Conservation (phyloP, 2,797 vertebrate species). For the Sarcophilus harrisii region DNA sequence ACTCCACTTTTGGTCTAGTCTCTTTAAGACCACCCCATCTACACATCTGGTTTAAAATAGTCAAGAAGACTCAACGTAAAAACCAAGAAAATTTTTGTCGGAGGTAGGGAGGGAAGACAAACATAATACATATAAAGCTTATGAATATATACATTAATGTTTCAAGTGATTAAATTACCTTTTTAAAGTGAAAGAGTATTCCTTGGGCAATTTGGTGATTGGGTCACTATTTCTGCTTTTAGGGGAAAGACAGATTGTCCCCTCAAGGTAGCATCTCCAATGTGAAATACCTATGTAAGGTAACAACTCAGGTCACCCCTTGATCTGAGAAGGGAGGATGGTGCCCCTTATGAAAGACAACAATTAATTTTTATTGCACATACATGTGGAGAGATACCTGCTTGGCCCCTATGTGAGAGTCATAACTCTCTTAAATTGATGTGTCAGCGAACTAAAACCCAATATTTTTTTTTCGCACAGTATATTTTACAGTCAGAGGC, state of each 20-base stretch:
- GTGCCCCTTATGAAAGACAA: slow-evolving; percentile 81
- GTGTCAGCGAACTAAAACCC: slow-evolving; percentile 88
- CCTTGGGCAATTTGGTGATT: slow-evolving; percentile 18
- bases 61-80: not conserved
- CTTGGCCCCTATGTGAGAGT: slow-evolving; percentile 84
- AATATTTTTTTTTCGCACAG: slow-evolving; percentile 86
- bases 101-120: not conserved
- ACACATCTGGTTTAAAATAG: not conserved
- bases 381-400: slow-evolving; percentile 88
- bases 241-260: not conserved
- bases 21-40: not conserved
- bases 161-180: slow-evolving; percentile 7
- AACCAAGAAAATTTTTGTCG: not conserved
- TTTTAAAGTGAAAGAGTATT: slow-evolving; percentile 51
- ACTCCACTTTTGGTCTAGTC: not conserved
- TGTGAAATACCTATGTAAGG: slow-evolving; percentile 56
- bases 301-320: slow-evolving; percentile 50
- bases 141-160: not conserved
- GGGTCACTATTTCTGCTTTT: not conserved
- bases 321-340: slow-evolving; percentile 64
- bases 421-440: slow-evolving; percentile 89
- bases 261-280: not conserved
- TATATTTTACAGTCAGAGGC: slow-evolving; percentile 88
- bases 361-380: slow-evolving; percentile 87
- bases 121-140: not conserved